These are phyloP conservation scores for Neomorphus geoffroyi DNA, from an alignment of 2,797 vertebrate genomes.

Conservation along the genomic window DNA sequence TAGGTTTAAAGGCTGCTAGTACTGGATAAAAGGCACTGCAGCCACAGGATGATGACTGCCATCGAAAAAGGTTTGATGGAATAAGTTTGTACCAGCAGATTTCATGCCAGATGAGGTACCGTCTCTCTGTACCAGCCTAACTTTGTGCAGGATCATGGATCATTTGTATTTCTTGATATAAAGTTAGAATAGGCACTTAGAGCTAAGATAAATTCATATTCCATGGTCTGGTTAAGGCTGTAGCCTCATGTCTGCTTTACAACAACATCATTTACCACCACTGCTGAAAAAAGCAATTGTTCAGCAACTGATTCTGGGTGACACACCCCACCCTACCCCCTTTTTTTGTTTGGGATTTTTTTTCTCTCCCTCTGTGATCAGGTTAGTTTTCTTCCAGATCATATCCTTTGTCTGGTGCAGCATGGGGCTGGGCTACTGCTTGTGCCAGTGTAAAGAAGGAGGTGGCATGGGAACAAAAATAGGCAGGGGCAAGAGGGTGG, in stretches of 20 bases:
- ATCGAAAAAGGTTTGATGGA: background rate
- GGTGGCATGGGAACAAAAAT: background rate
- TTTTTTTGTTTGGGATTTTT: background rate
- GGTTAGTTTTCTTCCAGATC: background rate
- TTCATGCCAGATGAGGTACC: background rate
- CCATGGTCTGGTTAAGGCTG: background rate
- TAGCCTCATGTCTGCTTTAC: background rate
- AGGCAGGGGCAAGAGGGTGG: background rate
- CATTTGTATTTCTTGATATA: background rate
- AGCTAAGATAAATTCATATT: background rate
- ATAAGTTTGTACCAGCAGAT: background rate
- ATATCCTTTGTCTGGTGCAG: conserved; percentile 24
- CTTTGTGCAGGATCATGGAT: background rate
- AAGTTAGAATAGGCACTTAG: background rate
- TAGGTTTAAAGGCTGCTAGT: background rate
- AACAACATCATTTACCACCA: background rate
- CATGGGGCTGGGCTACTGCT: background rate
- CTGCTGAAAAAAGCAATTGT: background rate
- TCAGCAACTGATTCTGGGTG: background rate
- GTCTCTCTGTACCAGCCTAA: background rate
- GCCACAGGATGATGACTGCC: background rate
- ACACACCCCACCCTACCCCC: background rate
- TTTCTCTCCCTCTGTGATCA: background rate
- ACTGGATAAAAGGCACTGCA: background rate
- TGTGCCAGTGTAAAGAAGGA: background rate